Percentiles rank a stretch among this genome's conserved stretches.
Conservation (phyloP, 2,797 vertebrate genomes). For the Morus bassanus region DNA sequence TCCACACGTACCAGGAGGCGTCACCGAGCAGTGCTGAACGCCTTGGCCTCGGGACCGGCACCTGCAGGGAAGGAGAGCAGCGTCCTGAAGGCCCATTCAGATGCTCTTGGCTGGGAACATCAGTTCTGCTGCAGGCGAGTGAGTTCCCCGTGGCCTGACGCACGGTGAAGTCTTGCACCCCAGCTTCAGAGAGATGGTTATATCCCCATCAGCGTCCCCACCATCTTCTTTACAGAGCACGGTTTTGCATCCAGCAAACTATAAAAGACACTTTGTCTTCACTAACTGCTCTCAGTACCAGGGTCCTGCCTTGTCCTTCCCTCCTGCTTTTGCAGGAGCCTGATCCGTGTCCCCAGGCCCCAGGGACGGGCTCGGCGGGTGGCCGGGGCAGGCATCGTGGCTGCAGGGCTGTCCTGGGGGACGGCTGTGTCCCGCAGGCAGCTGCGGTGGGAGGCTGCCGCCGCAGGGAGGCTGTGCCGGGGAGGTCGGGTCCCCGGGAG, state of each 20-base stretch:
- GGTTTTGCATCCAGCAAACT: not conserved
- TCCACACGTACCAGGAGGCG: not conserved
- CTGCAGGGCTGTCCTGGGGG: not conserved
- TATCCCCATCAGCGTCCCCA: not conserved
- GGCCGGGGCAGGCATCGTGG: fast-evolving
- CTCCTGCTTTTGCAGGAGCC: not conserved
- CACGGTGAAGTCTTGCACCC: fast-evolving
- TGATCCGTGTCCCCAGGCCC: not conserved
- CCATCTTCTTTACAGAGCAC: not conserved
- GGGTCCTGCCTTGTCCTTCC: not conserved
- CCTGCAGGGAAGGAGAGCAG: not conserved
- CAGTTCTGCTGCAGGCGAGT: not conserved
- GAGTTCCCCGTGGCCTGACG: not conserved
- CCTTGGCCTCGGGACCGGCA: not conserved
- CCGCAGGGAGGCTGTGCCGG: not conserved
- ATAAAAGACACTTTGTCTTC: not conserved
- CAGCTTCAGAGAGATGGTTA: not conserved
- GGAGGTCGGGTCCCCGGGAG: not conserved
- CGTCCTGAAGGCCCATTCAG: not conserved
- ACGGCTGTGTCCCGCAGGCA: not conserved
- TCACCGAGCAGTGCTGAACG: not conserved
- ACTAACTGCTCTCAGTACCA: not conserved
- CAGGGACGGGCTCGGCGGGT: fast-evolving
- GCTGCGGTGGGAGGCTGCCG: not conserved
- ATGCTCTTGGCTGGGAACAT: not conserved